Evolutionary conservation across 1,140 invertebrate genomes (phyloP).

Genomic region (Coptotermes formosanus): DNA sequence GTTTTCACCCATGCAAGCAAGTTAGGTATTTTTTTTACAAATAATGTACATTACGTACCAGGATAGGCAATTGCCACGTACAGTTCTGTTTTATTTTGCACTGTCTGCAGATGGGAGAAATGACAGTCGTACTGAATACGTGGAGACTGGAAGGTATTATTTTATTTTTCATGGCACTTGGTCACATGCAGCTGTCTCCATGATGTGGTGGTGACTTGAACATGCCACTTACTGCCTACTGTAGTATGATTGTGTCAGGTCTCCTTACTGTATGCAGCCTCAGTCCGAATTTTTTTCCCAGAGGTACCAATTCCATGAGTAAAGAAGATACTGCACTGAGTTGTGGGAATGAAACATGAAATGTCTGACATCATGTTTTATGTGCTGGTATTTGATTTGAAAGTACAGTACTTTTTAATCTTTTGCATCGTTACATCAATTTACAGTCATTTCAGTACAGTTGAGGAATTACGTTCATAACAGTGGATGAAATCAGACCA

Average conservation of each 20-base stretch:
- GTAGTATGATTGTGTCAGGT: not conserved
- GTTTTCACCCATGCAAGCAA: conserved; percentile 20
- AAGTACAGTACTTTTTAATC: not conserved
- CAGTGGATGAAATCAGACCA: not conserved
- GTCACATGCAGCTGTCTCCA: not conserved
- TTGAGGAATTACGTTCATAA: not conserved
- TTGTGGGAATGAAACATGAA: not conserved
- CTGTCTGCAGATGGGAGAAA: not conserved
- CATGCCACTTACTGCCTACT: not conserved
- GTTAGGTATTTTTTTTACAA: conserved; percentile 18
- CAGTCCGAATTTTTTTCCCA: not conserved
- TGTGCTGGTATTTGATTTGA: not conserved
- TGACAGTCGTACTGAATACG: not conserved
- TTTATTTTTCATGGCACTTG: not conserved
- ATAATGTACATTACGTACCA: not conserved
- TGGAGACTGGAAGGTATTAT: not conserved
- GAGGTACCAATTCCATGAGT: not conserved
- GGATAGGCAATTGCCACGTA: not conserved
- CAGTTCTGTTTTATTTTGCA: not conserved
- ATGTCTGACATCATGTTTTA: not conserved
- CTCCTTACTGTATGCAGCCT: not conserved
- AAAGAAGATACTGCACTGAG: not conserved
- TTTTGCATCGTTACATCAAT: not conserved
- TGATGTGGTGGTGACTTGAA: not conserved
- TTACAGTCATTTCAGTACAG: conserved; percentile 7